These are phyloP conservation scores for Athalia rosae DNA, from an alignment of 2,888 invertebrate species.

Conservation along the genomic window DNA sequence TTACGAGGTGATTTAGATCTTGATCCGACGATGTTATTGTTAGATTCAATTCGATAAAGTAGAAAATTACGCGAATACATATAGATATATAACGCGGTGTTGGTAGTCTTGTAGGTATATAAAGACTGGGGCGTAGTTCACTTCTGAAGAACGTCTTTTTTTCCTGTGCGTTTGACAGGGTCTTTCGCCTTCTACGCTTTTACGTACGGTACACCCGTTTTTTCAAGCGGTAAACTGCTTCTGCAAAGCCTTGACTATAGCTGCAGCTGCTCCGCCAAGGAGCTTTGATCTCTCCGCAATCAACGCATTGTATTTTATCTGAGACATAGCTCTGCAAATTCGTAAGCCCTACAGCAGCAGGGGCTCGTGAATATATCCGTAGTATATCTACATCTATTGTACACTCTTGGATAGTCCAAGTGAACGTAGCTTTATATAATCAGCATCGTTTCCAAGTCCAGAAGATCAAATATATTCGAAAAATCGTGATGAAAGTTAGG, in stretches of 20 bases:
- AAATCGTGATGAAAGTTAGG: too few species aligned
- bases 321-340: slow-evolving; percentile 4
- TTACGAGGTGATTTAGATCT: slow-evolving; percentile 33
- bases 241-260: neutral
- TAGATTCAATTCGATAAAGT: slow-evolving; percentile 33
- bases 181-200: neutral
- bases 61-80: slow-evolving; percentile 19
- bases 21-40: slow-evolving; percentile 36
- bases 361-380: neutral
- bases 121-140: neutral
- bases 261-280: neutral
- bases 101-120: neutral
- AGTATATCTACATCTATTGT: too few species aligned
- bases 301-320: slow-evolving; percentile 54
- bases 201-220: neutral
- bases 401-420: too few species aligned
- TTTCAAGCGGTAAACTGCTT: slow-evolving; percentile 17
- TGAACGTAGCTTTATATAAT: too few species aligned
- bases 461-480: too few species aligned
- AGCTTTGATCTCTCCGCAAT: slow-evolving; percentile 62
- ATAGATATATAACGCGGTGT: too few species aligned
- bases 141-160: neutral
- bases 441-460: too few species aligned
- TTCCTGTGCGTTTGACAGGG: slow-evolving; percentile 12
- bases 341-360: neutral